phyloP scores from a whole-genome alignment of 2,113 vertebrate species.

The Columba livia region DNA sequence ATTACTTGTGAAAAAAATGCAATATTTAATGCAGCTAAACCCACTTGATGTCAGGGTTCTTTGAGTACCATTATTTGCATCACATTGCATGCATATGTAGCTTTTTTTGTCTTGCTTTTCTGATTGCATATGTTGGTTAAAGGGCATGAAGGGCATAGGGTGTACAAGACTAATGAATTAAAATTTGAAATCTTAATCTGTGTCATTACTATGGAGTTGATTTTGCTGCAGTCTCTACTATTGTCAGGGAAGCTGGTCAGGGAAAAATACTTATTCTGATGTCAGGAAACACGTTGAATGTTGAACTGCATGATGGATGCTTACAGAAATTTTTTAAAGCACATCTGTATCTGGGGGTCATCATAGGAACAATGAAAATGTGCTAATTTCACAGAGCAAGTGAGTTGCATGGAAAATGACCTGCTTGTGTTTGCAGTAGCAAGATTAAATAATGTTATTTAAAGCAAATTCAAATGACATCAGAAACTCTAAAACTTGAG shows the following conservation, averaged over 20 bases:
- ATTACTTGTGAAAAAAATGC: not conserved
- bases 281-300: not conserved
- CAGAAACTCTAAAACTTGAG: not conserved
- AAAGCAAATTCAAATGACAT: not conserved
- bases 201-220: not conserved
- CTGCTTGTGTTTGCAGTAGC: not conserved
- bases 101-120: not conserved
- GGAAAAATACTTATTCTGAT: not conserved
- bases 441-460: not conserved
- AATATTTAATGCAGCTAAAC: not conserved
- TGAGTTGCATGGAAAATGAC: not conserved
- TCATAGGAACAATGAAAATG: not conserved
- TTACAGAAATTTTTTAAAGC: not conserved
- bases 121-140: not conserved
- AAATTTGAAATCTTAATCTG: constrained; percentile 5
- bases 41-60: not conserved
- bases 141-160: not conserved
- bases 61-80: not conserved
- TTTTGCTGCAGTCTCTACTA: not conserved
- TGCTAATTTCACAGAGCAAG: not conserved
- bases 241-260: not conserved
- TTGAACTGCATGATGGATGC: not conserved
- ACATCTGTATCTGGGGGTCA: not conserved
- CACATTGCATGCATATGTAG: not conserved
- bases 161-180: not conserved